phyloP scores from a whole-genome alignment of 1,140 invertebrate genomes.

The Aphis craccivora region DNA sequence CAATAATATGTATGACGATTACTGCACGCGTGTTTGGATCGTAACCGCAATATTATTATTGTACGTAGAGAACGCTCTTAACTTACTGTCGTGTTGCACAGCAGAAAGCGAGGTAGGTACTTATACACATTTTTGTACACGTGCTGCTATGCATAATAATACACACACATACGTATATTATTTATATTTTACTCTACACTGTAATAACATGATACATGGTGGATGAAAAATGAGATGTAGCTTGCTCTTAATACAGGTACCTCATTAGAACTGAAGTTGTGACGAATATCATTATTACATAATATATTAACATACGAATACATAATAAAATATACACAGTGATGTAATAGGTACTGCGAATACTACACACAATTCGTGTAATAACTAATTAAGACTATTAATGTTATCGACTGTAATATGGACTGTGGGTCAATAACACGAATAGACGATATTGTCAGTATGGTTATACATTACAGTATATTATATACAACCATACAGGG shows the following conservation, averaged over 20 bases:
- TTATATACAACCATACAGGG: background rate
- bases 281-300: background rate
- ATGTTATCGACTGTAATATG: background rate
- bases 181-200: background rate
- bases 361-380: background rate
- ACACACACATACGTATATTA: too few species aligned
- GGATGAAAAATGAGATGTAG: background rate
- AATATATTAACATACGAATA: constrained; percentile 10
- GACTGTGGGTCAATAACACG: background rate
- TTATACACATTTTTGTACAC: background rate
- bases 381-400: background rate
- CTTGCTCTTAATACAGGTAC: background rate
- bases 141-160: background rate
- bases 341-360: background rate
- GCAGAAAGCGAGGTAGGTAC: background rate
- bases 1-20: background rate
- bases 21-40: background rate
- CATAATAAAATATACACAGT: background rate
- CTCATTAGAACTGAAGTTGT: background rate
- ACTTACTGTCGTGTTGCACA: background rate
- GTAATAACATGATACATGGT: background rate
- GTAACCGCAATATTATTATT: background rate
- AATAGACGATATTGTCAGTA: background rate
- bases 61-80: background rate
- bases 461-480: background rate